phyloP scores from a whole-genome alignment of 2,888 invertebrate species.

The Tolmerus cingulatus region DNA sequence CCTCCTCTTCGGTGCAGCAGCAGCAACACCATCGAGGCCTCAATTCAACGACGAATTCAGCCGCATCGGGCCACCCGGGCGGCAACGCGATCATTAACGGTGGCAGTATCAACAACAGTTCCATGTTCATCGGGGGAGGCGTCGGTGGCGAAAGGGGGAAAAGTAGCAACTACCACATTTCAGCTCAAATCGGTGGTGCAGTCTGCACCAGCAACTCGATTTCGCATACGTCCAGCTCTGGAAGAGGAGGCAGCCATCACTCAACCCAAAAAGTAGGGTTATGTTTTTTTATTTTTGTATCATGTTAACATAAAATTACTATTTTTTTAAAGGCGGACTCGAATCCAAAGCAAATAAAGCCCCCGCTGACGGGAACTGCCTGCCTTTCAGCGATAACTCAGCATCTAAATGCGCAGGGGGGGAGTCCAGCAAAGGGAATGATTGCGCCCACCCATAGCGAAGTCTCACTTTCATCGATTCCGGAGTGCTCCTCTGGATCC shows the following conservation, averaged over 20 bases:
- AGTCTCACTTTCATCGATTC: neutral
- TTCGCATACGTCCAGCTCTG: constrained; percentile 2
- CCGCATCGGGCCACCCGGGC: neutral
- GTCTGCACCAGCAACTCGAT: neutral
- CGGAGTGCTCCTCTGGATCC: neutral
- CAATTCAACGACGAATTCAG: neutral
- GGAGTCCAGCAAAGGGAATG: constrained; percentile 31
- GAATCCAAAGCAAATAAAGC: constrained; percentile 37
- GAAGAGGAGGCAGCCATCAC: neutral
- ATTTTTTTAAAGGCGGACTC: constrained; percentile 7
- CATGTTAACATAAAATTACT: neutral
- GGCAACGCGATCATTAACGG: neutral
- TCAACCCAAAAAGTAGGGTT: constrained; percentile 27
- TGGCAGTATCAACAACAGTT: neutral
- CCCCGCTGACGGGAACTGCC: constrained; percentile 18
- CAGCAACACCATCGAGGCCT: neutral
- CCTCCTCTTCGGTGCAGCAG: neutral
- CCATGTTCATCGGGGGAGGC: constrained; percentile 55
- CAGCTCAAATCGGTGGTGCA: neutral
- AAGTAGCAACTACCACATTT: constrained; percentile 54
- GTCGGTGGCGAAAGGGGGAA: constrained; percentile 63
- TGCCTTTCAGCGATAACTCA: constrained; percentile 20
- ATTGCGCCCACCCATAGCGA: constrained; percentile 30
- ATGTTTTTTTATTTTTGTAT: neutral
- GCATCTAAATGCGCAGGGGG: constrained; percentile 13